Percentiles rank a stretch among this genome's conserved stretches.
phyloP scores from a whole-genome alignment of 2,113 vertebrate species.

The Pterocles gutturalis region DNA sequence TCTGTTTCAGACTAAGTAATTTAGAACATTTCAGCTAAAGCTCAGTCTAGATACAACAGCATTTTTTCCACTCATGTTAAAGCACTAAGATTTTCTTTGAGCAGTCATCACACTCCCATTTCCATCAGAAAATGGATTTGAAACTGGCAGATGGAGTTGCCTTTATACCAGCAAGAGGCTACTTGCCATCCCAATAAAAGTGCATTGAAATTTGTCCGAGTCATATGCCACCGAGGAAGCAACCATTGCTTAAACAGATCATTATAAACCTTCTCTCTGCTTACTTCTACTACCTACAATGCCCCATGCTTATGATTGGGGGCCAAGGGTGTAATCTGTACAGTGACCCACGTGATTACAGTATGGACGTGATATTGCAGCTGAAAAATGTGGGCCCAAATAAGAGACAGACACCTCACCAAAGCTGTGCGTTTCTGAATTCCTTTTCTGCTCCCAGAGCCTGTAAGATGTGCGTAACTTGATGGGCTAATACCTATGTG shows the following conservation, averaged over 20 bases:
- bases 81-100: neutral
- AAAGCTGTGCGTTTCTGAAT: neutral
- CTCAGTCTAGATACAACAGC: slow-evolving; percentile 1
- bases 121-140: neutral
- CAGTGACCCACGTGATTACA: neutral
- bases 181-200: slow-evolving; percentile 1
- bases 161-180: slow-evolving; percentile 19
- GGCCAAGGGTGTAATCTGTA: neutral
- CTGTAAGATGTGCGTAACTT: neutral
- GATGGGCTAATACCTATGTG: neutral
- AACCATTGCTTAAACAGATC: neutral
- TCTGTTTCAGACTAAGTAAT: slow-evolving; percentile 17
- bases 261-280: neutral
- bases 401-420: neutral
- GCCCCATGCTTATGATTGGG: neutral
- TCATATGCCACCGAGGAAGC: neutral
- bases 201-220: neutral
- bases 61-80: neutral
- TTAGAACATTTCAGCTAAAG: neutral
- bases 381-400: neutral
- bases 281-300: neutral
- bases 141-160: neutral
- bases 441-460: neutral
- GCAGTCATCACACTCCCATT: neutral
- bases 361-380: neutral